These are phyloP conservation scores for Iphiclides podalirius DNA, from an alignment of 2,888 invertebrate species.

Conservation along the genomic window DNA sequence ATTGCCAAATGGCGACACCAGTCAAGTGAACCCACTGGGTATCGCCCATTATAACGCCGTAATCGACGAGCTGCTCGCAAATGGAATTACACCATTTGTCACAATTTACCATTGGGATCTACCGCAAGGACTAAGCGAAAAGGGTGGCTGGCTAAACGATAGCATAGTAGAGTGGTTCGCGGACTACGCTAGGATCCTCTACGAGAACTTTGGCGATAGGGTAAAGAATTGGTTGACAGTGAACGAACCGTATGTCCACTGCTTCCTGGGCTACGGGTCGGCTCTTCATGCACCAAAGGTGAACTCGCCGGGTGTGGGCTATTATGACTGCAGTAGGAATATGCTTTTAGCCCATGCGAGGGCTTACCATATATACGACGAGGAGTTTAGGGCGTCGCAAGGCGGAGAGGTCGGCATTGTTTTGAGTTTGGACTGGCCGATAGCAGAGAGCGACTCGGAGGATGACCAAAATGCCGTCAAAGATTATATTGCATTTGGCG, in stretches of 20 bases:
- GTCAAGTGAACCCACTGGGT: no score
- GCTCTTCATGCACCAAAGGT: constrained; percentile 38
- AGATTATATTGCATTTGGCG: constrained; percentile 27
- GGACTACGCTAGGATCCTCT: no score
- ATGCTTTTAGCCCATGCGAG: no score
- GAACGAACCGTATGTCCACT: constrained; percentile 79
- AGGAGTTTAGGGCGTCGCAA: no score
- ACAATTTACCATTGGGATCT: no score
- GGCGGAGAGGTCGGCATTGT: constrained; percentile 47
- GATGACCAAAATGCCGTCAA: constrained; percentile 28
- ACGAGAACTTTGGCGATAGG: constrained; percentile 76
- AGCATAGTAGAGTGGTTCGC: no score
- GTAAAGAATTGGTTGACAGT: constrained; percentile 83
- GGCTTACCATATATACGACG: constrained; percentile 75
- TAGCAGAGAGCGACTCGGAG: constrained; percentile 26
- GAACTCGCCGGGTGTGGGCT: constrained; percentile 56
- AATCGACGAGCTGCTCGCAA: no score
- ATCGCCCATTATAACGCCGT: no score
- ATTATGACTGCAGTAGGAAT: constrained; percentile 82
- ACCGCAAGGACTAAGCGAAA: no score
- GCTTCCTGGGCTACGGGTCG: constrained; percentile 45
- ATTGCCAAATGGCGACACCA: no score
- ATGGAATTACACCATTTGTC: no score
- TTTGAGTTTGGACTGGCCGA: constrained; percentile 28
- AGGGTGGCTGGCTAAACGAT: no score